Base-by-base conservation (phyloP, 2,113 vertebrate genomes). In the Stomatorhinus ivindoensis region DNA sequence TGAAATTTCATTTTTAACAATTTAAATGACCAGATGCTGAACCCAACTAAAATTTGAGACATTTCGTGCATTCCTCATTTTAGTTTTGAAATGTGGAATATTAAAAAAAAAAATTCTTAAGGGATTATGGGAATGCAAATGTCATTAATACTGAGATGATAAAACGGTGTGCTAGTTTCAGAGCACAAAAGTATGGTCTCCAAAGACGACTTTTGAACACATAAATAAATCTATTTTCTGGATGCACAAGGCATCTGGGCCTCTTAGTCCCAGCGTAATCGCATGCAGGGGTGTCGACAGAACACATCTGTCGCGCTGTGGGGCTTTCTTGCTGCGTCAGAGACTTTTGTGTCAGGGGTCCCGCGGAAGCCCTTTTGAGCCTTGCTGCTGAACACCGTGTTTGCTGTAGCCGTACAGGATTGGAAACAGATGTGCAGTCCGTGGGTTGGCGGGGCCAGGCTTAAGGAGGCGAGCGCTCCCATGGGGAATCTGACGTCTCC, bases 391-490 rank as follows among this genome's bases (percentile, higher is more conserved):
- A 80, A 42, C 73, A 8, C 73, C 17, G 73, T 42, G 73, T 80
- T 88, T 39, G 21, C 88, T 50, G 42, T 31, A 48, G 61, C 48
- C 55, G 55, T 47, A 15, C 5, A 4, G 46, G 61, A 73, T 76
- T 88, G 46, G 46, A 76, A 88, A 76, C 88, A 88, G 88, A 88
- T 76, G 88, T 88, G 87, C 21, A 47, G 61, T 50, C 44, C 48
- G 87, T 80, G 65, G 69, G 65, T 51, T 48, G 61, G 65, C 15
- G n/a, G 76, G 42, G 61, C 17, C 7, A 51, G 42, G 44, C 65
- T 88, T 73, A 15, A 76, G 58, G 44, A 24, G 39, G 44, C 8
- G 19, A 73, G 15, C 1, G n/a, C 2, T 88, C 61, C 46, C 73
- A 13, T 10, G 24, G 50, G 88, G 44, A 50, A 31, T 88, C 7